Evolutionary conservation across 2,797 vertebrate genomes (phyloP), one percentile per base, ranked within the genome.

Genomic region (Okamejei kenojei): DNA sequence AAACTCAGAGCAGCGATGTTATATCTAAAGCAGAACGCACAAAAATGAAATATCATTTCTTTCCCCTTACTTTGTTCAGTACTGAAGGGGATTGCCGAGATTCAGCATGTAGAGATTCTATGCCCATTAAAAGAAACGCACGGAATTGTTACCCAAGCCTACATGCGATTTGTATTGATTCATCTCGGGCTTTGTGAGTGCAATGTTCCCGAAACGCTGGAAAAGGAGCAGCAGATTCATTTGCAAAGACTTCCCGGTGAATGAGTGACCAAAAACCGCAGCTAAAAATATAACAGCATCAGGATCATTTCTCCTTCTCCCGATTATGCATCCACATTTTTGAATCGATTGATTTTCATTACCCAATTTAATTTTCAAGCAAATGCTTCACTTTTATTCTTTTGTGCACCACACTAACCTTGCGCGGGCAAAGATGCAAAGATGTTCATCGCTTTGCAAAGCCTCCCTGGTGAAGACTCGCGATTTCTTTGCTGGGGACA

Each of bases 151-250:
- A 63, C 21, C 61, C n/a, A 65, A 88, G 29, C 61, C 58, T 21
- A 61, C 84, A 65, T 63, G 65, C 65, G 65, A 88, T 68, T 88
- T 68, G 63, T 88, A 88, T 88, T 88, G 84, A 88, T 88, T 88
- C 17, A 32, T 32, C 61, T 68, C 61, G 32, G 68, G 84, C 84
- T 68, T 65, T 88, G 84, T 19, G 35, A 68, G 32, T 68, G 61
- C 32, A 88, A 19, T n/a, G 17, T 68, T 35, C 61, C 35, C 63
- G 21, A 88, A 21, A 19, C 84, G 35, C 61, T 19, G 61, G 63
- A 17, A 13, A 32, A 88, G 63, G n/a, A 35, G 7, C 63, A 10
- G 63, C n/a, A 32, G 84, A 7, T 68, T 68, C 63, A 68, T 1
- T 35, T n/a, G 35, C 84, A 88, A 68, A 68, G 61, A n/a, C 82